Evolutionary conservation across 2,888 invertebrate genomes (phyloP).

Genomic region (Oasisia sp.): DNA sequence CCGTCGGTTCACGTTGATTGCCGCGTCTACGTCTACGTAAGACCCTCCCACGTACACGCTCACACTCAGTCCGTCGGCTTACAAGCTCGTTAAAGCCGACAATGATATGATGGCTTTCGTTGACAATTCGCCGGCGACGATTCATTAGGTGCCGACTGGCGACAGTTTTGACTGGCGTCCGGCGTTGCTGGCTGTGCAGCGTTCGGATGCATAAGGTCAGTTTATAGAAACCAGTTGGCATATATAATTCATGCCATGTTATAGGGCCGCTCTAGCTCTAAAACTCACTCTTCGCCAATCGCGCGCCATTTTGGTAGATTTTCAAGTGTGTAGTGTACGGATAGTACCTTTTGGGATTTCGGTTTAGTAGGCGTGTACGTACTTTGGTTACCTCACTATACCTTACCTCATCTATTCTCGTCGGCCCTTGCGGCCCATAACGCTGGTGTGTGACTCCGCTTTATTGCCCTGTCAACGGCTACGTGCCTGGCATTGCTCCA

Average conservation of each 20-base stretch:
- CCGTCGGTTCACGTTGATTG: background rate
- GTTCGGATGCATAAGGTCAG: background rate
- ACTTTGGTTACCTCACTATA: too few species aligned
- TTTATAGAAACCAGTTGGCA: background rate
- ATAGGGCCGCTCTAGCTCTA: background rate
- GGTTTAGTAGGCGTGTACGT: too few species aligned
- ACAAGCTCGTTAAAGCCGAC: background rate
- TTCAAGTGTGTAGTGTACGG: too few species aligned
- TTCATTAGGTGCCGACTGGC: background rate
- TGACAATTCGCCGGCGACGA: background rate
- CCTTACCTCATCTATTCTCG: too few species aligned
- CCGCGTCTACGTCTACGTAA: background rate
- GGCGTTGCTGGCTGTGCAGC: background rate
- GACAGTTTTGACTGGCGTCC: background rate
- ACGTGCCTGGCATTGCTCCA: too few species aligned
- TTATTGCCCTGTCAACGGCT: too few species aligned
- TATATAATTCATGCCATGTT: background rate
- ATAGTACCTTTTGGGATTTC: too few species aligned
- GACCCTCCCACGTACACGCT: background rate
- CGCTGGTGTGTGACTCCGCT: too few species aligned
- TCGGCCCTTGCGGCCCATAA: too few species aligned
- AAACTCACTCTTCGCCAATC: background rate
- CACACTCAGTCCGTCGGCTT: background rate
- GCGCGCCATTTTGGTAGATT: too few species aligned
- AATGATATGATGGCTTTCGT: slow-evolving; percentile 1